Evolutionary conservation across 2,888 invertebrate species (phyloP).

Genomic region (Cryptophagus acutangulus): DNA sequence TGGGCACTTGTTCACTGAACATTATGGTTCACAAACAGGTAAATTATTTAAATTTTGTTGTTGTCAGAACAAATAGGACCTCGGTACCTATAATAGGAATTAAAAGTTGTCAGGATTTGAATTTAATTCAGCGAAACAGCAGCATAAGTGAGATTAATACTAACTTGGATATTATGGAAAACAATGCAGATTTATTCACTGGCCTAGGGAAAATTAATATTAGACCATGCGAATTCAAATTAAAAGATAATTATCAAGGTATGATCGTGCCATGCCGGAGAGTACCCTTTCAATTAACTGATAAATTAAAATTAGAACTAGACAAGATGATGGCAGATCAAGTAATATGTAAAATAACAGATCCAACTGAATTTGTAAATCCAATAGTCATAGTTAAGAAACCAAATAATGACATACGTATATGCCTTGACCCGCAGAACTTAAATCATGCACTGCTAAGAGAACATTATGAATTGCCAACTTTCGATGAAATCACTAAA

Average conservation of each 20-base stretch:
- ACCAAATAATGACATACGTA: constrained; percentile 13
- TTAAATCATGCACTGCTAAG: constrained; percentile 15
- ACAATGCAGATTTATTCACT: constrained; percentile 1
- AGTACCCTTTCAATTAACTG: constrained; percentile 1
- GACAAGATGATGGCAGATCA: background rate
- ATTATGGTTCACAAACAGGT: too few species aligned
- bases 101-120: background rate
- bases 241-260: background rate
- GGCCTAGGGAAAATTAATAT: constrained; percentile 4
- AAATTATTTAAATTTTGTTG: constrained; percentile 1
- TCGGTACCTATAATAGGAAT: background rate
- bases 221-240: background rate
- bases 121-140: background rate
- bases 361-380: constrained; percentile 23
- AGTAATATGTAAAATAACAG: constrained; percentile 2
- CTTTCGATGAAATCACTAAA: constrained; percentile 13
- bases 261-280: background rate
- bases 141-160: background rate
- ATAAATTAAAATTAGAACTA: constrained; percentile 2
- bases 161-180: background rate
- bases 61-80: background rate
- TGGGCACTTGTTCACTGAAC: too few species aligned
- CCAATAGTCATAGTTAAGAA: constrained; percentile 23
- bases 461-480: constrained; percentile 11
- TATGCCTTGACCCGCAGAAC: constrained; percentile 16